These are phyloP conservation scores for Hipposideros larvatus DNA, from an alignment of 2,797 vertebrate species.

Conservation along the genomic window DNA sequence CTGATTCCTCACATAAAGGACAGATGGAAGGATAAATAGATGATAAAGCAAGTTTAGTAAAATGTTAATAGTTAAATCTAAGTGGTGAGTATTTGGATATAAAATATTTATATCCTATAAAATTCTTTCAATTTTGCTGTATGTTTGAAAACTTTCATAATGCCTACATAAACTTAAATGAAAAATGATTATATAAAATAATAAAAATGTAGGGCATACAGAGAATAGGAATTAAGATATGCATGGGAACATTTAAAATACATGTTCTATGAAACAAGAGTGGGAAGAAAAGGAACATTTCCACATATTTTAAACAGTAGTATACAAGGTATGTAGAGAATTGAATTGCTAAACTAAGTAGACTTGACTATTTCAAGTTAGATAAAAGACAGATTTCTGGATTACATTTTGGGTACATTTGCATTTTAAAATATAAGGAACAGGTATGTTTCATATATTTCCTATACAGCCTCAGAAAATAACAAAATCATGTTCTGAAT, in stretches of 20 bases:
- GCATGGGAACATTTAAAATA: not conserved
- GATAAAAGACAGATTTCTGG: not conserved
- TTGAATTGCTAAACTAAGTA: not conserved
- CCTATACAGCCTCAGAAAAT: not conserved
- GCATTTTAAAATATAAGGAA: not conserved
- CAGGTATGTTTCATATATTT: not conserved
- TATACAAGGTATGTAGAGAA: not conserved
- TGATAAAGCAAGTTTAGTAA: conserved; percentile 11
- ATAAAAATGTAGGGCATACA: not conserved
- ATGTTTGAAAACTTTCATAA: not conserved
- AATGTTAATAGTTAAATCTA: not conserved
- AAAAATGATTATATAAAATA: not conserved
- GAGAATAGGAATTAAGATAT: not conserved
- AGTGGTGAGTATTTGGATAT: not conserved
- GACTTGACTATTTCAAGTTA: not conserved
- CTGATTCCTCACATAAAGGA: not conserved
- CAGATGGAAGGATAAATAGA: not conserved
- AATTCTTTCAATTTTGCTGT: not conserved
- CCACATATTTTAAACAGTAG: not conserved
- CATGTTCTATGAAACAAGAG: not conserved
- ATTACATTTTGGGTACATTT: not conserved
- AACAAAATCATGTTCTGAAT: not conserved
- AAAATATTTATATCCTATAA: not conserved
- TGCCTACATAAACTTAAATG: not conserved
- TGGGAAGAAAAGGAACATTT: not conserved